phyloP scores from a whole-genome alignment of 2,113 vertebrate species.

The Leptodactylus fuscus region DNA sequence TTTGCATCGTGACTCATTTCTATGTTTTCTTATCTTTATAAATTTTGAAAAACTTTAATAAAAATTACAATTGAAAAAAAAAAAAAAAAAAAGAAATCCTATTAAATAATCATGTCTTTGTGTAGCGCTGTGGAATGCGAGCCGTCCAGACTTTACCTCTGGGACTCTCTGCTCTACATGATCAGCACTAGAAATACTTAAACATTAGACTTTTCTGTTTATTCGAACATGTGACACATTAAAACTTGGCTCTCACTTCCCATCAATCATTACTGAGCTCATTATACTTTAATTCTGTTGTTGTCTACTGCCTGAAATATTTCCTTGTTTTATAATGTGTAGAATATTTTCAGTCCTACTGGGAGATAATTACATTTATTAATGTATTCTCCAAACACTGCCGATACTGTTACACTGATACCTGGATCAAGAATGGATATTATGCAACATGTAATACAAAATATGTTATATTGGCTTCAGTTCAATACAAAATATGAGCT shows the following conservation, averaged over 20 bases:
- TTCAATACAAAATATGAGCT: no score
- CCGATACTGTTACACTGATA: background rate
- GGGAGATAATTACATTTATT: slow-evolving; percentile 34
- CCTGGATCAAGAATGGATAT: background rate
- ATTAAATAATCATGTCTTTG: no score
- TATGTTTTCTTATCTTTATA: no score
- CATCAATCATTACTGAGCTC: slow-evolving; percentile 36
- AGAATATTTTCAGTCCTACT: slow-evolving; percentile 22
- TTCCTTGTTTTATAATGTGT: slow-evolving; percentile 24
- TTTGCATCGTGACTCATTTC: no score
- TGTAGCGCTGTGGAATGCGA: no score
- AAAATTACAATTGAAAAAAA: no score
- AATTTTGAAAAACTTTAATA: no score
- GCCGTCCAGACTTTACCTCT: background rate
- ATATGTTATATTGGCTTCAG: background rate
- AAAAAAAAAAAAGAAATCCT: no score
- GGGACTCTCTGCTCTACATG: slow-evolving; percentile 14
- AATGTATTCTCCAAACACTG: background rate
- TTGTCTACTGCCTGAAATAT: slow-evolving; percentile 18
- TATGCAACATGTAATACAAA: background rate
- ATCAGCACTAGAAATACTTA: background rate
- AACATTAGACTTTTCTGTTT: background rate
- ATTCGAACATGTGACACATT: slow-evolving; percentile 12
- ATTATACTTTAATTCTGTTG: slow-evolving; percentile 25
- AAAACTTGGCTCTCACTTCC: slow-evolving; percentile 16